Conservation (phyloP, 2,888 invertebrate genomes). For the Brachyptera putata region DNA sequence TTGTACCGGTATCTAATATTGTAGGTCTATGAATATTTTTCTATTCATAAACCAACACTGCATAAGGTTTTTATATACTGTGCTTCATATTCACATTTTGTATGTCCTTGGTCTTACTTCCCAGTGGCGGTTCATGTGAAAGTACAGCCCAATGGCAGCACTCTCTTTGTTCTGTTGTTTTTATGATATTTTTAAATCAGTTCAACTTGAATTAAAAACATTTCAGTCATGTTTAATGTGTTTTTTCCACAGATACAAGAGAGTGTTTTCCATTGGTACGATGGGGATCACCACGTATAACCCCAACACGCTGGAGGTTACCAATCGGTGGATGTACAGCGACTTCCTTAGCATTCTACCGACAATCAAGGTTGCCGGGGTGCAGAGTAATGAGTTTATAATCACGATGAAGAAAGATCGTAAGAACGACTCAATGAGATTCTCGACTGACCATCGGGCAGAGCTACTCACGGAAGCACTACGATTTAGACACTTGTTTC, state of each 20-base stretch:
- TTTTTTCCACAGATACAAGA: conserved; percentile 68
- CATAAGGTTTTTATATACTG: too few species aligned
- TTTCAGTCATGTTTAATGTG: too few species aligned
- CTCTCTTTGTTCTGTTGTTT: too few species aligned
- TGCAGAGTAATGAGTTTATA: conserved; percentile 64
- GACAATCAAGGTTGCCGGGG: conserved; percentile 46
- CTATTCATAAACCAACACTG: too few species aligned
- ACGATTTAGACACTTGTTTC: conserved; percentile 71
- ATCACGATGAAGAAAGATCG: conserved; percentile 84
- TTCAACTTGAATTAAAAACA: too few species aligned
- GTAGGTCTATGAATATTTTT: too few species aligned
- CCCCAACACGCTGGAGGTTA: conserved; percentile 81
- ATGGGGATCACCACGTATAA: conserved; percentile 96
- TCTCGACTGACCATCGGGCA: conserved; percentile 92
- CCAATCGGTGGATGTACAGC: conserved; percentile 87
- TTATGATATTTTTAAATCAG: too few species aligned
- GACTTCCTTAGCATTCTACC: conserved; percentile 72
- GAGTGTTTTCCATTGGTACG: conserved; percentile 94
- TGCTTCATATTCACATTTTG: too few species aligned
- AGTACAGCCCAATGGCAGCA: too few species aligned
- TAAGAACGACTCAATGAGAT: conserved; percentile 90
- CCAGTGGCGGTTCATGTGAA: too few species aligned
- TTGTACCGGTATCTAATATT: too few species aligned
- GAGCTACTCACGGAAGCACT: conserved; percentile 90
- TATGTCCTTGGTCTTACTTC: too few species aligned